A percentile compares a stretch with the other conserved stretches of the same genome.
Conservation (phyloP, 1,140 invertebrate species). For the Gonioctena quinquepunctata region DNA sequence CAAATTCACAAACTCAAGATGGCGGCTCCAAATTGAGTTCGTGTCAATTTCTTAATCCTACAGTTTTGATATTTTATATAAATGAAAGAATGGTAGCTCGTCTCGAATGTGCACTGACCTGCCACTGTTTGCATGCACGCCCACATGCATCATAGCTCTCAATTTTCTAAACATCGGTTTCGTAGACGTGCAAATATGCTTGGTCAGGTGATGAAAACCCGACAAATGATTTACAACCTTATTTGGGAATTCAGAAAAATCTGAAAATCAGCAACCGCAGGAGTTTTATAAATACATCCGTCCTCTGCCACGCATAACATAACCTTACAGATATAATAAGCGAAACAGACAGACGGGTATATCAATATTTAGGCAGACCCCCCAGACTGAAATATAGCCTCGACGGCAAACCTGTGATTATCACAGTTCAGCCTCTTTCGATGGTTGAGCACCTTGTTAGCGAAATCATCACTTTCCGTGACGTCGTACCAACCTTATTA, state of each 20-base stretch:
- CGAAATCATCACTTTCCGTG: constrained; percentile 45
- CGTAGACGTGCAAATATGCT: not conserved
- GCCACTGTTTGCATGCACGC: no score
- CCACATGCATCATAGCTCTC: no score
- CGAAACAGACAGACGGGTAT: constrained; percentile 5
- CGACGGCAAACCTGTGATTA: constrained; percentile 38
- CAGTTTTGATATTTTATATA: no score
- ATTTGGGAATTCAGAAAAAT: not conserved
- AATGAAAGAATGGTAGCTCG: no score
- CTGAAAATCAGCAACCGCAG: not conserved
- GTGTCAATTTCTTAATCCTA: no score
- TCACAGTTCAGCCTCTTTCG: constrained; percentile 35
- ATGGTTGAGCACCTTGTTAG: constrained; percentile 43
- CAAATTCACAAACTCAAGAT: no score
- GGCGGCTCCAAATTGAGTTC: no score
- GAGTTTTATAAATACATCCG: not conserved
- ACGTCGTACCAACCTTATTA: constrained; percentile 22
- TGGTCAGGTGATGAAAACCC: not conserved
- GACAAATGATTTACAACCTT: not conserved
- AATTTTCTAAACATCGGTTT: no score
- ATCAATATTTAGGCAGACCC: constrained; percentile 34
- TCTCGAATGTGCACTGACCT: no score
- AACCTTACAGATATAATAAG: not conserved
- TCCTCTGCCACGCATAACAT: not conserved
- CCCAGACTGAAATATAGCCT: constrained; percentile 43